Conservation (phyloP, 92 coral and sea anemone species). For the Anthopleura xanthogrammica region DNA sequence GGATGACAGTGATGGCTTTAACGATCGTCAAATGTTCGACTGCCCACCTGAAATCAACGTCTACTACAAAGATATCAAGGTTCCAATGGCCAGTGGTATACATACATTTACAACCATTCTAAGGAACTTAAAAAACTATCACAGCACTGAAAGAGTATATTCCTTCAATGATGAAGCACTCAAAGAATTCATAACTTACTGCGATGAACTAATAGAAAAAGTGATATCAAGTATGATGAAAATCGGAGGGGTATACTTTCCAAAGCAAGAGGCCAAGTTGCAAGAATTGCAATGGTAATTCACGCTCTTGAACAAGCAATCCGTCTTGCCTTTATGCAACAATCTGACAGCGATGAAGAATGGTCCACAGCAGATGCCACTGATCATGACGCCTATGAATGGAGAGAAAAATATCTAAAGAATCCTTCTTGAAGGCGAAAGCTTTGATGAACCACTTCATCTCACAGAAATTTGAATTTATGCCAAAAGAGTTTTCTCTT, state of each 20-base stretch:
- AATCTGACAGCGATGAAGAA: constrained; percentile 14
- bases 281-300: constrained; percentile 30
- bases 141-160: not conserved
- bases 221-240: constrained; percentile 26
- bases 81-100: too few relatives aligned
- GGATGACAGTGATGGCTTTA: constrained; percentile 43
- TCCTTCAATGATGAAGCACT: constrained; percentile 29
- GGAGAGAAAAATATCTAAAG: too few relatives aligned
- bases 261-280: constrained; percentile 36
- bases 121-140: constrained; percentile 8
- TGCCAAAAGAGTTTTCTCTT: too few relatives aligned
- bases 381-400: constrained; percentile 16
- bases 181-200: constrained; percentile 5
- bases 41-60: constrained; percentile 44
- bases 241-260: constrained; percentile 32
- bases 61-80: too few relatives aligned
- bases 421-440: too few relatives aligned
- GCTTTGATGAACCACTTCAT: too few relatives aligned
- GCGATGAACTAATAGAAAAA: constrained; percentile 33
- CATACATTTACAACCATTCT: not conserved
- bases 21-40: constrained; percentile 30
- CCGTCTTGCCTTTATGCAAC: too few relatives aligned
- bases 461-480: too few relatives aligned
- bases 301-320: constrained; percentile 30
- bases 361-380: too few relatives aligned